phyloP scores from a whole-genome alignment of 2,797 vertebrate genomes.

The Brachyalestes nurse region DNA sequence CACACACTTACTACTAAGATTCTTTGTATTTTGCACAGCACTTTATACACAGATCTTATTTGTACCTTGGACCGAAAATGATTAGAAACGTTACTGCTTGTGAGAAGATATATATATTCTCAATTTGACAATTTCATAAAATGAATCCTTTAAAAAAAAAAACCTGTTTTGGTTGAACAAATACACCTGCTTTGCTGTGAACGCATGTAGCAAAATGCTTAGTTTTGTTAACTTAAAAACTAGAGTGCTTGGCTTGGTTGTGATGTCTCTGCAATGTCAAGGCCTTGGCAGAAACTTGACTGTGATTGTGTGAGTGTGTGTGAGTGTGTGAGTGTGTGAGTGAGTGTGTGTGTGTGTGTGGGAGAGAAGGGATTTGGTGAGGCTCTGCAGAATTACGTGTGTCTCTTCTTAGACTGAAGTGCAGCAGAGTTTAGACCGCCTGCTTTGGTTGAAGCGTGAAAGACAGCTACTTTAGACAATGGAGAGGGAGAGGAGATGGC shows the following conservation, averaged over 20 bases:
- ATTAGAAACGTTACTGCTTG: too few relatives aligned
- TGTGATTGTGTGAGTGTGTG: slow-evolving; percentile 57
- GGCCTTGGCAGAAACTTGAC: slow-evolving; percentile 71
- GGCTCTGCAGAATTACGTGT: slow-evolving; percentile 52
- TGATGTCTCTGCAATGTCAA: slow-evolving; percentile 73
- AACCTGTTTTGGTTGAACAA: neutral
- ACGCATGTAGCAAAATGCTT: slow-evolving; percentile 73
- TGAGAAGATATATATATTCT: too few relatives aligned
- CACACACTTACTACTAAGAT: too few relatives aligned
- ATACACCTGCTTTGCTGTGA: slow-evolving; percentile 65
- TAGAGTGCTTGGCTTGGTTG: slow-evolving; percentile 61
- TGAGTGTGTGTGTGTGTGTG: slow-evolving; percentile 22
- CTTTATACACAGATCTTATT: too few relatives aligned
- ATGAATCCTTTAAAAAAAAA: too few relatives aligned
- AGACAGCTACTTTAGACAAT: slow-evolving; percentile 60
- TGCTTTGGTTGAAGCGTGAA: slow-evolving; percentile 55
- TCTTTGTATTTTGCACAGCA: too few relatives aligned
- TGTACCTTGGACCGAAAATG: too few relatives aligned
- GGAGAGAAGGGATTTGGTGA: slow-evolving; percentile 37
- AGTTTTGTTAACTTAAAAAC: slow-evolving; percentile 69
- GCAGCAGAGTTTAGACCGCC: slow-evolving; percentile 65
- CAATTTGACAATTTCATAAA: neutral
- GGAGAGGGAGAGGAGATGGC: slow-evolving; percentile 37
- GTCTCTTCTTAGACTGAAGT: slow-evolving; percentile 72
- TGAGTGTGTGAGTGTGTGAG: slow-evolving; percentile 28